These are phyloP conservation scores for Trisateles emortualis DNA, from an alignment of 2,888 invertebrate species.

Conservation along the genomic window DNA sequence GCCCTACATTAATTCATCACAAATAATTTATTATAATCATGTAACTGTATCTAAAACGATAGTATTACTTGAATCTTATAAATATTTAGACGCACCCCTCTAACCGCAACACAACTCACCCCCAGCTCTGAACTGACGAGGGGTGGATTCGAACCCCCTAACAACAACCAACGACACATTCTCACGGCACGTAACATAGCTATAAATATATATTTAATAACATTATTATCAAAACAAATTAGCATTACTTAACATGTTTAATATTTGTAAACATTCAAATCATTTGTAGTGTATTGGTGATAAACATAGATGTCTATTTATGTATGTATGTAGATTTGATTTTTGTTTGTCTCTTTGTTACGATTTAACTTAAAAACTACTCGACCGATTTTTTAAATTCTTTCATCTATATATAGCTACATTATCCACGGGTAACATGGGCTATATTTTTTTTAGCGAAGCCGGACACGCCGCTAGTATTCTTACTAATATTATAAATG, in stretches of 20 bases:
- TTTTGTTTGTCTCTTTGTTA: background rate
- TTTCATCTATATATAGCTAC: no score
- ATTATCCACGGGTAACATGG: no score
- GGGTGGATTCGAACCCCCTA: slow-evolving; percentile 7
- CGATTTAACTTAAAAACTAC: background rate
- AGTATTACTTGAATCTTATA: background rate
- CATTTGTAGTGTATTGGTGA: slow-evolving; percentile 39
- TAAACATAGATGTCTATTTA: slow-evolving; percentile 42
- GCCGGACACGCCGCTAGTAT: no score
- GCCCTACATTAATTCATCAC: background rate
- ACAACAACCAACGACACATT: slow-evolving; percentile 15
- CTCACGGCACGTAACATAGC: slow-evolving; percentile 1
- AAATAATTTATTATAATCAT: background rate
- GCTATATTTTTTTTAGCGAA: no score
- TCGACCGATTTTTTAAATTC: slow-evolving; percentile 55
- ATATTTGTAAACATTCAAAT: slow-evolving; percentile 48
- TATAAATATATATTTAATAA: slow-evolving; percentile 30
- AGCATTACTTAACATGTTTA: slow-evolving; percentile 38
- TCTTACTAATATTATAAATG: no score
- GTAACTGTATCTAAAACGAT: background rate
- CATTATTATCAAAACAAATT: slow-evolving; percentile 42
- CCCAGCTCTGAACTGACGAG: slow-evolving; percentile 15
- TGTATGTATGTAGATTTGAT: no score
- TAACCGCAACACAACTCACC: slow-evolving; percentile 14
- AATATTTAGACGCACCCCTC: slow-evolving; percentile 7